phyloP scores from a whole-genome alignment of 1,140 invertebrate species.

The Caerostris extrusa region DNA sequence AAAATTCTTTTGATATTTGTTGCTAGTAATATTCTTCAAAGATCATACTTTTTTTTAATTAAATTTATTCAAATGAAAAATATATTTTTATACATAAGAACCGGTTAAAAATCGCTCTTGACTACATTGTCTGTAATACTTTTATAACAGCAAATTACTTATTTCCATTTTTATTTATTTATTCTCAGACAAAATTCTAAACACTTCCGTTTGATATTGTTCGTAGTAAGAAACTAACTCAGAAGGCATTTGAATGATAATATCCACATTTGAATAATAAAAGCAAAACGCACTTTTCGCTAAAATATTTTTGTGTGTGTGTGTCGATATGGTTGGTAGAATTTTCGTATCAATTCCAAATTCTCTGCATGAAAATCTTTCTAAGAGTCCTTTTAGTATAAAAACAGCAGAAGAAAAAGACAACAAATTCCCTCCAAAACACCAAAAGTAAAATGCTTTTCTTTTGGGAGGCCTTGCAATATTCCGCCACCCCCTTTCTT shows the following conservation, averaged over 20 bases:
- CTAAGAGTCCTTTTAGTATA: neutral
- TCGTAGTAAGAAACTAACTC: constrained; percentile 1
- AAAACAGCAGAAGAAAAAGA: neutral
- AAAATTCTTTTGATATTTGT: too few relatives aligned
- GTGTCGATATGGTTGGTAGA: constrained; percentile 22
- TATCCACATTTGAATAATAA: constrained; percentile 40
- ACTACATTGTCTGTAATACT: neutral
- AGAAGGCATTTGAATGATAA: constrained; percentile 45
- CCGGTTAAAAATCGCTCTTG: too few relatives aligned
- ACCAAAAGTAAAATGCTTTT: constrained; percentile 2
- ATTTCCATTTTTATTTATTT: neutral
- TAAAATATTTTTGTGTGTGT: too few relatives aligned
- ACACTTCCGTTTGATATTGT: constrained; percentile 12
- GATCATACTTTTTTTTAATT: too few relatives aligned
- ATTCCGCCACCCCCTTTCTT: neutral
- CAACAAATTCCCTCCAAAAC: constrained; percentile 16
- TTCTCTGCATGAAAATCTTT: constrained; percentile 11
- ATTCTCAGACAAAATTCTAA: constrained; percentile 9
- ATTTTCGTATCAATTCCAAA: constrained; percentile 44
- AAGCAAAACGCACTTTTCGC: constrained; percentile 10
- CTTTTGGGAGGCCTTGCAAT: neutral
- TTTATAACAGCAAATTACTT: neutral
- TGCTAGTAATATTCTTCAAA: too few relatives aligned
- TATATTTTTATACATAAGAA: too few relatives aligned
- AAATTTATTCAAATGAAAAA: too few relatives aligned